Conservation (phyloP, 2,113 vertebrate genomes). For the Lanius ludovicianus region DNA sequence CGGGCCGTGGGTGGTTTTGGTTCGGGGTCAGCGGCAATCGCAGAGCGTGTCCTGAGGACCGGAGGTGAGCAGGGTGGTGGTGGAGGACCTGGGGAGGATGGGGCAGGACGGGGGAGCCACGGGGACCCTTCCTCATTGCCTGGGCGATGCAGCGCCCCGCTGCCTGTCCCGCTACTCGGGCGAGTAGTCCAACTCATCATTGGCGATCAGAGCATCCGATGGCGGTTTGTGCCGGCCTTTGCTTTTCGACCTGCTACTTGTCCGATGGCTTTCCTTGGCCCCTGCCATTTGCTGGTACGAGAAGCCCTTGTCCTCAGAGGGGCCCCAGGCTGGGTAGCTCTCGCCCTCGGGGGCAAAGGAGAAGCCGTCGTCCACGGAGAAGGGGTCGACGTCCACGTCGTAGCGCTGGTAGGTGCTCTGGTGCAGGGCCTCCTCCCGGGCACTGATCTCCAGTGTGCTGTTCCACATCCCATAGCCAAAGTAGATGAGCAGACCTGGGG, state of each 20-base stretch:
- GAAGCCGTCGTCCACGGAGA: constrained; percentile 77
- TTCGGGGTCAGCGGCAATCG: neutral
- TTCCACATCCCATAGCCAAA: constrained; percentile 95
- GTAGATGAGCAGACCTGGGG: constrained; percentile 91
- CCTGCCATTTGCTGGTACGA: constrained; percentile 83
- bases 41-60: constrained; percentile 6
- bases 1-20: neutral
- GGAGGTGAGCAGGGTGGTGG: constrained; percentile 35
- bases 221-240: constrained; percentile 82
- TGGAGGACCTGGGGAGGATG: constrained; percentile 10
- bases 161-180: constrained; percentile 71
- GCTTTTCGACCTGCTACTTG: constrained; percentile 81
- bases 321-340: constrained; percentile 81
- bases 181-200: constrained; percentile 83
- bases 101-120: constrained; percentile 38
- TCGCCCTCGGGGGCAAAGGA: constrained; percentile 74
- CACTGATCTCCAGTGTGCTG: constrained; percentile 90
- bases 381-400: constrained; percentile 86
- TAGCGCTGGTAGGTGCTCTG: constrained; percentile 95
- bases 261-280: constrained; percentile 75
- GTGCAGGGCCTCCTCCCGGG: constrained; percentile 86
- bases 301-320: constrained; percentile 77
- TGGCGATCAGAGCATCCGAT: constrained; percentile 83
- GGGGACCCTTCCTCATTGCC: constrained; percentile 2
- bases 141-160: neutral